phyloP scores from a whole-genome alignment of 1,140 invertebrate species.

The Pemphigus obesinymphae region DNA sequence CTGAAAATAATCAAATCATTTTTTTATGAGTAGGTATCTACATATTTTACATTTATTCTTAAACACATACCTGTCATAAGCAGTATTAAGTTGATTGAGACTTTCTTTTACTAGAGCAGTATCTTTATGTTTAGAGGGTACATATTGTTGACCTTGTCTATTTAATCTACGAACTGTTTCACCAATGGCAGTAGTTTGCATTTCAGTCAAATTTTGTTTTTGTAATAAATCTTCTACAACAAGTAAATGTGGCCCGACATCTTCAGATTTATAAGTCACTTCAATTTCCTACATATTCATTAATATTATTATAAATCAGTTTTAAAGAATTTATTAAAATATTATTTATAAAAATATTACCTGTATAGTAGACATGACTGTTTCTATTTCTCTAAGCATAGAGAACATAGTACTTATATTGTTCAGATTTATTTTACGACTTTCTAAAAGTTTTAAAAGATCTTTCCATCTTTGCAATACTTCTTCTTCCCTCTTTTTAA shows the following conservation, averaged over 20 bases:
- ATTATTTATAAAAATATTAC: slow-evolving; percentile 52
- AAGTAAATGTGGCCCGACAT: slow-evolving; percentile 84
- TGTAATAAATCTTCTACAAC: slow-evolving; percentile 91
- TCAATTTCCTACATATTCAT: slow-evolving; percentile 18
- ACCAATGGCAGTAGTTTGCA: slow-evolving; percentile 80
- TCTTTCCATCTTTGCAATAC: slow-evolving; percentile 85
- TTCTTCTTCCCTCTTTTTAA: slow-evolving; percentile 75
- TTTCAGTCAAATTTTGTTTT: slow-evolving; percentile 84
- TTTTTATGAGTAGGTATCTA: neutral
- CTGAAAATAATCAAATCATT: slow-evolving; percentile 47
- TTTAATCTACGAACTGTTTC: slow-evolving; percentile 74
- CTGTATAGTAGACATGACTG: slow-evolving; percentile 72
- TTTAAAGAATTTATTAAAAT: neutral
- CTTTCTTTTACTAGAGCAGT: slow-evolving; percentile 63
- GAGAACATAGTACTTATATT: slow-evolving; percentile 73
- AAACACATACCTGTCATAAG: slow-evolving; percentile 60
- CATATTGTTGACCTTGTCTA: slow-evolving; percentile 57
- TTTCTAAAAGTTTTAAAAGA: slow-evolving; percentile 76
- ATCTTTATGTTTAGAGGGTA: slow-evolving; percentile 59
- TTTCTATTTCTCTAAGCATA: slow-evolving; percentile 87
- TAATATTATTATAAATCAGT: neutral
- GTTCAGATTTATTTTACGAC: slow-evolving; percentile 77
- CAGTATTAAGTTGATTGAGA: slow-evolving; percentile 65
- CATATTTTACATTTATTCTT: too few relatives aligned
- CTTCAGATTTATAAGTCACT: slow-evolving; percentile 60